phyloP scores from a whole-genome alignment of 2,888 invertebrate species.

The Kuschelorhynchus macadamiae region DNA sequence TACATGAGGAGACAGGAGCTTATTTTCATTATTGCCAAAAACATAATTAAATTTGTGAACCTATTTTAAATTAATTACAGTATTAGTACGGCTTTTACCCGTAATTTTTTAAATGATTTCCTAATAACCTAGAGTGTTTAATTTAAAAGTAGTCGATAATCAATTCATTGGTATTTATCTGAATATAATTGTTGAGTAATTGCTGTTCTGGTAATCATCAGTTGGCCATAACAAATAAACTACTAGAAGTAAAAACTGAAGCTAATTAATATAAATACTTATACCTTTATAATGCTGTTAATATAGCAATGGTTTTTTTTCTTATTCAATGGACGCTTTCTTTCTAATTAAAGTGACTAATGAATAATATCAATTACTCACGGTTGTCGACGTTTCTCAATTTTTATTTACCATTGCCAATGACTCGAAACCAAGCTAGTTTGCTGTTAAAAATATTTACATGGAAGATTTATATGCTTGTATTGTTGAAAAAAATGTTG shows the following conservation, averaged over 20 bases:
- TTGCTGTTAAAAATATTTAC: no score
- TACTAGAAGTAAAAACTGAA: constrained; percentile 10
- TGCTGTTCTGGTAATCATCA: constrained; percentile 9
- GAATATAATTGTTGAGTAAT: constrained; percentile 7
- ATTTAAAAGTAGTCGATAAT: no score
- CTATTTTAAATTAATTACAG: no score
- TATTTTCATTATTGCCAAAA: no score
- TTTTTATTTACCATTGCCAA: constrained; percentile 13
- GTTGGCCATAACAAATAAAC: neutral
- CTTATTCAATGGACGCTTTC: constrained; percentile 12
- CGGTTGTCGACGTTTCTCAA: constrained; percentile 20
- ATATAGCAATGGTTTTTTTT: constrained; percentile 8
- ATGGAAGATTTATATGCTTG: no score
- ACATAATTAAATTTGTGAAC: no score
- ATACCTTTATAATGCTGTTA: constrained; percentile 28
- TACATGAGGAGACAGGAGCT: no score
- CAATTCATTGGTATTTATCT: neutral
- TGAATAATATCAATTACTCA: constrained; percentile 24
- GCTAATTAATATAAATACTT: constrained; percentile 32
- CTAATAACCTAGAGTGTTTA: no score
- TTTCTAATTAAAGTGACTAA: constrained; percentile 32
- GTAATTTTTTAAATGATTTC: no score
- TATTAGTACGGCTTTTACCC: no score
- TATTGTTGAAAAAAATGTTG: no score
- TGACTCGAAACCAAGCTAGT: no score